phyloP scores from a whole-genome alignment of 2,797 vertebrate species.

The Danio choprae region DNA sequence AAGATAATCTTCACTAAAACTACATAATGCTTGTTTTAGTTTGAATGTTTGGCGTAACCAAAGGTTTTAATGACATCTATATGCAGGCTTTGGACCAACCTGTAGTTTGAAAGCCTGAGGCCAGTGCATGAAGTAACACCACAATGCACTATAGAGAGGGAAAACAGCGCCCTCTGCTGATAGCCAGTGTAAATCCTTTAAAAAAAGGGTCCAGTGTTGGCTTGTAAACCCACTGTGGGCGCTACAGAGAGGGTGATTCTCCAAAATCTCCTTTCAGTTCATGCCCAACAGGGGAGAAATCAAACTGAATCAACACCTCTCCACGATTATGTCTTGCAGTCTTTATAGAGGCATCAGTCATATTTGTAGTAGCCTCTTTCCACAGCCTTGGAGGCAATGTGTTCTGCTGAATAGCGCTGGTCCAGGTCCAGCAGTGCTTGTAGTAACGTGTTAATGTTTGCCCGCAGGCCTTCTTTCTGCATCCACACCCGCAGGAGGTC shows the following conservation, averaged over 20 bases:
- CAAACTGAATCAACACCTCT: conserved; percentile 21
- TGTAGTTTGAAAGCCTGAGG: conserved; percentile 69
- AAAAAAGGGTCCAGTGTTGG: conserved; percentile 62
- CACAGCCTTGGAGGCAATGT: conserved; percentile 76
- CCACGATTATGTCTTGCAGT: not conserved
- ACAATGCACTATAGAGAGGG: conserved; percentile 59
- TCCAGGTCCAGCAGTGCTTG: conserved; percentile 76
- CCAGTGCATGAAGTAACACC: conserved; percentile 75
- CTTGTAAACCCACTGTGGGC: conserved; percentile 40
- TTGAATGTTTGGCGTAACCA: not conserved
- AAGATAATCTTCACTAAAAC: conserved; percentile 5
- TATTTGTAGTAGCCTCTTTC: conserved; percentile 77
- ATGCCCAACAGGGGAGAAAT: conserved; percentile 4
- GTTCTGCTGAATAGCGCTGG: conserved; percentile 80
- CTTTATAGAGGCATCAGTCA: conserved; percentile 48
- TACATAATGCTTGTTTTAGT: conserved; percentile 4
- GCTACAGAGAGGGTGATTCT: conserved; percentile 41
- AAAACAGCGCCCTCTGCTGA: conserved; percentile 68
- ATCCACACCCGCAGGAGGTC: conserved; percentile 83
- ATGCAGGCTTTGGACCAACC: conserved; percentile 40
- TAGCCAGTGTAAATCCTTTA: conserved; percentile 77
- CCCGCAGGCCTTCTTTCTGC: conserved; percentile 80
- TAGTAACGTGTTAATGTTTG: conserved; percentile 81
- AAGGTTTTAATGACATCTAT: not conserved
- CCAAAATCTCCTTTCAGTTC: conserved; percentile 9